Percentiles rank a stretch among this genome's conserved stretches.
Evolutionary conservation across 2,113 vertebrate species (phyloP).

Genomic region (Mus spicilegus): DNA sequence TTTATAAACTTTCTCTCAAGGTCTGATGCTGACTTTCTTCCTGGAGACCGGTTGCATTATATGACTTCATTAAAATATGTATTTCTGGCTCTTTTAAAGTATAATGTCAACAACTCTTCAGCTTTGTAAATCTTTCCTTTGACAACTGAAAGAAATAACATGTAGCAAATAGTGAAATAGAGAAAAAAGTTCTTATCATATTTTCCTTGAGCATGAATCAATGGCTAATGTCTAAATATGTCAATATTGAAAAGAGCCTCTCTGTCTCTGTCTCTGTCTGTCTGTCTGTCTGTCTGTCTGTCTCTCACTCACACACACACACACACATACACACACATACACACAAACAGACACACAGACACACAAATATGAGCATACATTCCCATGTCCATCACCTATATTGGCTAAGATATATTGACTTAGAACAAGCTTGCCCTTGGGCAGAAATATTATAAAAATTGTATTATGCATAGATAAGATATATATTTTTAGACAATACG

Average conservation of each 20-base stretch:
- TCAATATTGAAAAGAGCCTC: background rate
- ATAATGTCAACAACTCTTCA: background rate
- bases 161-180: background rate
- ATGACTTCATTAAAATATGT: background rate
- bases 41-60: background rate
- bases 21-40: background rate
- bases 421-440: background rate
- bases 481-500: background rate
- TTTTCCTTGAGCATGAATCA: constrained; percentile 31
- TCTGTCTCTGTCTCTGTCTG: background rate
- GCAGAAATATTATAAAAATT: background rate
- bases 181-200: background rate
- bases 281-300: background rate
- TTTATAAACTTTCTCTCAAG: constrained; percentile 7
- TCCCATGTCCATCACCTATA: background rate
- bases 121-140: background rate
- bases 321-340: background rate
- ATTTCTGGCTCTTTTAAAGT: background rate
- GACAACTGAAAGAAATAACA: background rate
- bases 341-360: no score
- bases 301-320: no score
- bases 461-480: background rate
- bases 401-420: background rate
- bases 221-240: background rate
- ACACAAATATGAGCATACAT: no score